These are phyloP conservation scores for Eurois occulta DNA, from an alignment of 2,888 invertebrate genomes.

Conservation along the genomic window DNA sequence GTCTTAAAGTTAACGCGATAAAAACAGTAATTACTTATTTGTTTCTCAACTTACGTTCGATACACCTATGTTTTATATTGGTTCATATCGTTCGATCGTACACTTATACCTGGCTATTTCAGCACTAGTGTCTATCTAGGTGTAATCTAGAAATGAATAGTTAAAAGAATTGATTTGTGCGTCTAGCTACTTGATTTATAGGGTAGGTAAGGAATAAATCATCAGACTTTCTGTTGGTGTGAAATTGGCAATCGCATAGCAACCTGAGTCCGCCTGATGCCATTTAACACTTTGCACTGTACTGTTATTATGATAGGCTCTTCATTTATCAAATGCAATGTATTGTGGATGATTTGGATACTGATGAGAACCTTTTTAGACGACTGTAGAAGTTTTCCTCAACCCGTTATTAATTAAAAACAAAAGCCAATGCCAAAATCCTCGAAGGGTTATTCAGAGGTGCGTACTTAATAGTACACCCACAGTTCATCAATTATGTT, in stretches of 20 bases:
- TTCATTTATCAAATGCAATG: too few species aligned
- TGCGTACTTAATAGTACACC: too few species aligned
- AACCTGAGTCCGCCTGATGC: neutral
- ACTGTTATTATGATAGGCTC: too few species aligned
- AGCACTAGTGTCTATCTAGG: slow-evolving; percentile 14
- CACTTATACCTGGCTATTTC: slow-evolving; percentile 1
- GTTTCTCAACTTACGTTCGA: slow-evolving; percentile 28
- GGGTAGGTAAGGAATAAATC: neutral
- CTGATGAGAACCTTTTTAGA: neutral
- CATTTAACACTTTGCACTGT: too few species aligned
- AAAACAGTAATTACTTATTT: slow-evolving; percentile 42
- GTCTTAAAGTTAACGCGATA: slow-evolving; percentile 24
- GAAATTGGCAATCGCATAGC: neutral
- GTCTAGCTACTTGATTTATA: neutral
- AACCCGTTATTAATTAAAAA: neutral
- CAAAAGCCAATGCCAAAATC: neutral
- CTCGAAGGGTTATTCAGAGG: too few species aligned
- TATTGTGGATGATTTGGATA: neutral
- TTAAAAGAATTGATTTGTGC: slow-evolving; percentile 29
- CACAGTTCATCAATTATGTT: too few species aligned
- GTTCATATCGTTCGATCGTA: slow-evolving; percentile 29
- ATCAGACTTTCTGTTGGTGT: neutral
- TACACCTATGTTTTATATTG: slow-evolving; percentile 25
- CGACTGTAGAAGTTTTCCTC: neutral
- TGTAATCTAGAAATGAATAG: neutral